A percentile compares a stretch with the other conserved stretches of the same genome.
Evolutionary conservation across 2,113 vertebrate genomes (phyloP).

Genomic region (Albula glossodonta): DNA sequence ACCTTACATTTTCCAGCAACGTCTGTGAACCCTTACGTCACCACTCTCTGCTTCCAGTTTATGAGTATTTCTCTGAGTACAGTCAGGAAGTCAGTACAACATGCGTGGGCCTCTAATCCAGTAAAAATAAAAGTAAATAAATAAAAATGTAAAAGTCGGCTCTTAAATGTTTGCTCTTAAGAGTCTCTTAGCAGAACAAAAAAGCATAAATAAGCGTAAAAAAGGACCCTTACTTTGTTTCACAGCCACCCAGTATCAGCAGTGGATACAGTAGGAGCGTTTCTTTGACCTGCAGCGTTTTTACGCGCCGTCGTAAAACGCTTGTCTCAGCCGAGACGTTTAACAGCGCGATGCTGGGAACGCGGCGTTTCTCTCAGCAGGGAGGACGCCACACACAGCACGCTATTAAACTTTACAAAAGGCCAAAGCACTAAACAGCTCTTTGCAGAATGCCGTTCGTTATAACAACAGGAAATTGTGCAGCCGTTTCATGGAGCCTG

Average conservation of each 20-base stretch:
- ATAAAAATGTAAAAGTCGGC: no score
- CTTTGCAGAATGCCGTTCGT: neutral
- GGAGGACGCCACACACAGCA: neutral
- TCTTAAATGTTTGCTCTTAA: no score
- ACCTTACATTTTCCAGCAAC: no score
- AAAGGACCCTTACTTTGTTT: neutral
- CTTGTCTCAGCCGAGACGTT: neutral
- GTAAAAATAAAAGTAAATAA: no score
- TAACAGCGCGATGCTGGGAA: neutral
- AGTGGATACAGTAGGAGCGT: neutral
- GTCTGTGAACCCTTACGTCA: no score
- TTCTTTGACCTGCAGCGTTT: neutral
- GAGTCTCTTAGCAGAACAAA: no score
- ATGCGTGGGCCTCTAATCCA: no score
- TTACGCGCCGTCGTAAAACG: neutral
- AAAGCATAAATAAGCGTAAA: neutral
- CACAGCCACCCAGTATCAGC: neutral
- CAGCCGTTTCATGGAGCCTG: neutral
- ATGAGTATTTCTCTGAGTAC: no score
- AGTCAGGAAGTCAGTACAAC: no score
- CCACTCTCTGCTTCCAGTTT: no score
- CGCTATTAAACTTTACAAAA: neutral
- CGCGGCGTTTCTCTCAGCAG: no score
- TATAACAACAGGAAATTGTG: neutral
- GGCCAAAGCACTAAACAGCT: slow-evolving; percentile 14